phyloP scores from a whole-genome alignment of 2,888 invertebrate species.

The Mythimna impura region DNA sequence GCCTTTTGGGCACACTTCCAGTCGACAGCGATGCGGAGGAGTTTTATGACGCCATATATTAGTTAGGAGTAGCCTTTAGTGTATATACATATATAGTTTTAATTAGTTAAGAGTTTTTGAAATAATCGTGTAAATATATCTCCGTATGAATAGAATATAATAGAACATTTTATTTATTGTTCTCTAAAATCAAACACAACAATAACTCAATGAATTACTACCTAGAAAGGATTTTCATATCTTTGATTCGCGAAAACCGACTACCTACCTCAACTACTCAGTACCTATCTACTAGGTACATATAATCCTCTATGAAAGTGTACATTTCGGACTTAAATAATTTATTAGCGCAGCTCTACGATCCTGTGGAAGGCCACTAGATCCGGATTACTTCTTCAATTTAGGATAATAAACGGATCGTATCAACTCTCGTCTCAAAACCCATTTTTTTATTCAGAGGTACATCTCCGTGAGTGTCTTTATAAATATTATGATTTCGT shows the following conservation, averaged over 20 bases:
- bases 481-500: background rate
- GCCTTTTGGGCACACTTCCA: too few relatives aligned
- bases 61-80: too few relatives aligned
- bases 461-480: background rate
- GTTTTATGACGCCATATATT: too few relatives aligned
- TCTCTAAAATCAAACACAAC: too few relatives aligned
- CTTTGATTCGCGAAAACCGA: background rate
- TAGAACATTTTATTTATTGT: too few relatives aligned
- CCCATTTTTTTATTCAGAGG: background rate
- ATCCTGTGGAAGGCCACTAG: slow-evolving; percentile 9
- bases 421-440: background rate
- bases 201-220: background rate
- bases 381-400: slow-evolving; percentile 25
- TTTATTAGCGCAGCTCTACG: slow-evolving; percentile 22
- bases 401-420: slow-evolving; percentile 17
- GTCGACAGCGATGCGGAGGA: too few relatives aligned
- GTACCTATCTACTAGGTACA: background rate
- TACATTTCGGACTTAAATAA: slow-evolving; percentile 28
- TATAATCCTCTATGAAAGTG: slow-evolving; percentile 6
- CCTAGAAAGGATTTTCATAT: background rate
- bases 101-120: too few relatives aligned
- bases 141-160: too few relatives aligned
- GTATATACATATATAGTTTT: too few relatives aligned
- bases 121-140: too few relatives aligned
- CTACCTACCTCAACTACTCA: too few relatives aligned